Evolutionary conservation across 2,797 vertebrate species (phyloP), one percentile per base, ranked within the genome.

Genomic region (Chaetodon trifasciatus): DNA sequence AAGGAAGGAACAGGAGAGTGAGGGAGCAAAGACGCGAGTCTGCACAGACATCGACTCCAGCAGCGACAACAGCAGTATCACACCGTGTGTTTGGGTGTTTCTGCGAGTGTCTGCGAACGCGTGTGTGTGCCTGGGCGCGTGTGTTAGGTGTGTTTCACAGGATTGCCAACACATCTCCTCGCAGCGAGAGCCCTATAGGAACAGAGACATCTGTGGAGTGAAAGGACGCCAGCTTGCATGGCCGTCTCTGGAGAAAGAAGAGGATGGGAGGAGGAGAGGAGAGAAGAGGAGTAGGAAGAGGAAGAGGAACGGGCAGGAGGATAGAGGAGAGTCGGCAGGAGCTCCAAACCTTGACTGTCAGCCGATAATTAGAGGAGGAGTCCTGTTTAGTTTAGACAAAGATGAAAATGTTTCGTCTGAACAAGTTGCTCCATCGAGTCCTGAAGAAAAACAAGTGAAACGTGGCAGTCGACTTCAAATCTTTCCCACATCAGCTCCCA

Each of bases 171-270:
- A 93, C 91, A 91, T 94, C 93, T 94, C 92, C 88, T 90, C 88
- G 70, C 91, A 93, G 91, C 88, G 86, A 93, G 93, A 94, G 91
- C 91, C 93, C 93, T 94, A 94, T 94, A 94, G 93, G 93, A 94
- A 94, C 93, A 94, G 91, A 94, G 93, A 94, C 93, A 94, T 94
- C 93, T 94, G 93, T 94, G 93, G 93, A 93, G 93, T 90, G 92
- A 93, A 92, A 94, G 91, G 92, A 94, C 91, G 92, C 93, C 93
- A 94, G 93, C 93, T 94, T 94, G 93, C 91, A 85, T 69, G 90
- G 88, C 78, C 89, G 85, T 94, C 93, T 93, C 92, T 88, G 88
- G 93, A 94, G 93, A 82, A 87, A 87, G 89, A 73, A 84, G 87
- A 79, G 78, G 85, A 88, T 40, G 82, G 76, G 76, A 76, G 77